Base-by-base conservation (phyloP, 1,140 invertebrate genomes). In the Drosophila littoralis region DNA sequence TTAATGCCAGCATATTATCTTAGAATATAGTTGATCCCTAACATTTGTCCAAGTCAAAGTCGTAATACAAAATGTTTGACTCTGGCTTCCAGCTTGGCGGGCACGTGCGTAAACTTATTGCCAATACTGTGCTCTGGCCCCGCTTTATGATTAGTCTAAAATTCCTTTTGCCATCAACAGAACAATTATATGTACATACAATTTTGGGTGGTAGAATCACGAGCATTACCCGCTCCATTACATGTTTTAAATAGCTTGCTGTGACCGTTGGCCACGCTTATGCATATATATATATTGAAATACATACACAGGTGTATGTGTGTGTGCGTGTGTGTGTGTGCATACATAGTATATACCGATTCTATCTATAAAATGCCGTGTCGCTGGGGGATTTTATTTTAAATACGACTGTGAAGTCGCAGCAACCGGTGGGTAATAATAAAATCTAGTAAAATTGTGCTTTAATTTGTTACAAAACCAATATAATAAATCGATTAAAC, bases 201-300 rank as follows among this genome's bases (percentile, higher is more conserved):
- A 55, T 75, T 67, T 64, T 63, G 51, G 35, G 67, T 46, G 63
- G 51, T 12, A 50, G 54, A 77, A 70, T 35, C 51, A 55, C 5
- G 15, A 28, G 45, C 69, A 72, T 68, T 89, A 74, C 58, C 69
- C 77, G 84, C 69, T 83, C 79, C 48, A 88, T 89, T 88, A 88
- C 78, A 71, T 69, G 54, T 55, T 52, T 72, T 83, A 88, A 86
- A 70, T 67, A 52, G 33, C 45, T 10, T 12, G 46, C 50, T 68
- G 48, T 60, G 40, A 51, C 40, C 51, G 48, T 64, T 76, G 46
- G 15, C 32, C 50, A 71, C 52, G 55, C 40, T 68, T 40, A 10
- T 17, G 50, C 35, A 42, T 48, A 43, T 59, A 50, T 72, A 72
- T 51, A 64, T 22, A 40, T 17, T 3, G n/a, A n/a, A n/a, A n/a